Conservation (phyloP, 2,113 vertebrate genomes). For the Pavo muticus region DNA sequence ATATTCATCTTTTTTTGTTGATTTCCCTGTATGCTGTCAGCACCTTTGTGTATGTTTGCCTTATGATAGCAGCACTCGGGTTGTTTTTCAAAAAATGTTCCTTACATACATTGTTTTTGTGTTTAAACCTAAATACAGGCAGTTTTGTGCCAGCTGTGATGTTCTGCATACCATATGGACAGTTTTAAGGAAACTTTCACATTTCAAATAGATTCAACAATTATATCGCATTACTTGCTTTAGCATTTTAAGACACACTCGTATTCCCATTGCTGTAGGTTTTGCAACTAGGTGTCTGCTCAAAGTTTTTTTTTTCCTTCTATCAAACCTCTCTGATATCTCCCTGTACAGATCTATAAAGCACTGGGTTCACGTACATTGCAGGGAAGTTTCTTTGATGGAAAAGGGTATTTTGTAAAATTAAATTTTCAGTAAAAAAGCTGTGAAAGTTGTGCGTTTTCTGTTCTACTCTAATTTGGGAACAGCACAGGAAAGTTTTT, state of each 20-base stretch:
- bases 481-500: conserved; percentile 36
- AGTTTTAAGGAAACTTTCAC: conserved; percentile 75
- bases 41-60: conserved; percentile 74
- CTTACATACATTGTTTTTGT: conserved; percentile 69
- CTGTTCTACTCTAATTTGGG: conserved; percentile 51
- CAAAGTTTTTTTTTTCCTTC: conserved; percentile 63
- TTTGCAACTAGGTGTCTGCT: conserved; percentile 75
- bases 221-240: conserved; percentile 76
- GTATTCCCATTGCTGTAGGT: conserved; percentile 71
- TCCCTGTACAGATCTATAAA: conserved; percentile 66
- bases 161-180: conserved; percentile 75
- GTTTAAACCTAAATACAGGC: conserved; percentile 74
- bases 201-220: conserved; percentile 73
- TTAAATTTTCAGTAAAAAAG: conserved; percentile 79
- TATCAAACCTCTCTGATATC: conserved; percentile 63
- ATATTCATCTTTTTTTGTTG: conserved; percentile 59
- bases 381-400: conserved; percentile 74
- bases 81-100: conserved; percentile 71
- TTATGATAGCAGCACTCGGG: conserved; percentile 72
- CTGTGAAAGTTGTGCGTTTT: conserved; percentile 67
- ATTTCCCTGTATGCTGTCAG: conserved; percentile 71
- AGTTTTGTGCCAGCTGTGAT: conserved; percentile 79
- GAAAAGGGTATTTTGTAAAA: conserved; percentile 83
- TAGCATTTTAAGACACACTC: conserved; percentile 76
- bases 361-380: conserved; percentile 52